Evolutionary conservation across 2,797 vertebrate species (phyloP).

Genomic region (Sebastes trivittatus): DNA sequence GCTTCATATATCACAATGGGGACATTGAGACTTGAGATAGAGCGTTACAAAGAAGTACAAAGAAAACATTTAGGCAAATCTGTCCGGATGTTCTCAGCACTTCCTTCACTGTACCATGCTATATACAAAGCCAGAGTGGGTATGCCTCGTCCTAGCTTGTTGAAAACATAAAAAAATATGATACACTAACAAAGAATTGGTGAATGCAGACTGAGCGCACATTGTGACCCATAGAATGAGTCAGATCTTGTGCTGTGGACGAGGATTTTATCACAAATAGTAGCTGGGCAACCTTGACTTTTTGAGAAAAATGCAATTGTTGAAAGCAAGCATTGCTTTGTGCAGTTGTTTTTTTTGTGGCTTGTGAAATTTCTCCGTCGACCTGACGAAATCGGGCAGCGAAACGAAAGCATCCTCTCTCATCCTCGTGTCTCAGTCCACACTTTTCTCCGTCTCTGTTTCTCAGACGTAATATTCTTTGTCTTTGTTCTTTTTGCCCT

Average conservation of each 20-base stretch:
- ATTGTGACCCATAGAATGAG: slow-evolving; percentile 61
- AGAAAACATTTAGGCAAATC: slow-evolving; percentile 70
- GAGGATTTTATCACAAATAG: slow-evolving; percentile 45
- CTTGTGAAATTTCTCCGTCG: slow-evolving; percentile 52
- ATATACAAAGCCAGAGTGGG: slow-evolving; percentile 78
- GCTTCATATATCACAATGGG: slow-evolving; percentile 64
- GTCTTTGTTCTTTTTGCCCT: slow-evolving; percentile 97
- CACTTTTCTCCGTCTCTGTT: background rate
- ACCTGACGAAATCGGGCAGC: slow-evolving; percentile 50
- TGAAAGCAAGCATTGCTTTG: slow-evolving; percentile 51
- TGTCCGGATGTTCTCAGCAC: slow-evolving; percentile 64
- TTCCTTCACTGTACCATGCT: slow-evolving; percentile 71
- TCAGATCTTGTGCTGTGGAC: slow-evolving; percentile 51
- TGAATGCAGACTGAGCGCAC: slow-evolving; percentile 60
- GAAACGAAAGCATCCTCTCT: slow-evolving; percentile 56
- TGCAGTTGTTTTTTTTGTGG: slow-evolving; percentile 40
- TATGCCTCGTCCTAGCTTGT: slow-evolving; percentile 53
- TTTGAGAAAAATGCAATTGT: slow-evolving; percentile 46
- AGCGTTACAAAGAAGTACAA: slow-evolving; percentile 76
- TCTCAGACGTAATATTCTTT: slow-evolving; percentile 96
- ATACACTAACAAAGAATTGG: slow-evolving; percentile 52
- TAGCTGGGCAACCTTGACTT: slow-evolving; percentile 62
- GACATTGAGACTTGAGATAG: slow-evolving; percentile 69
- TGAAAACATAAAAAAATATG: slow-evolving; percentile 64
- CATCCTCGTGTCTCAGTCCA: slow-evolving; percentile 57